Conservation (phyloP, 2,113 vertebrate species). For the Danio rerio region DNA sequence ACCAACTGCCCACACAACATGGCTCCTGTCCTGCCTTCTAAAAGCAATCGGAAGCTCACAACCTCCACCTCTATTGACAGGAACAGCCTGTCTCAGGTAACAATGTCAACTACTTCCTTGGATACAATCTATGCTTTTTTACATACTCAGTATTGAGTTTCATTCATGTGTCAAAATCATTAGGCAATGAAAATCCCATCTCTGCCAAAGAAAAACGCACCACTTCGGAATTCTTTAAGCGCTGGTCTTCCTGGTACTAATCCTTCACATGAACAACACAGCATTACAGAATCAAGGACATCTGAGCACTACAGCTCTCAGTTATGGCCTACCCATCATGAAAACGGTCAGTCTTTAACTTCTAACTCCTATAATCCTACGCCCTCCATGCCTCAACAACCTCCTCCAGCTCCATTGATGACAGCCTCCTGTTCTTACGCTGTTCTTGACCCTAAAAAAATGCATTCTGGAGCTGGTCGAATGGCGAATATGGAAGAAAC, state of each 20-base stretch:
- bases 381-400: background rate
- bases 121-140: background rate
- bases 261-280: background rate
- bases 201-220: slow-evolving; percentile 17
- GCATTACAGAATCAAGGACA: background rate
- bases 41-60: slow-evolving; percentile 49
- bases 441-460: background rate
- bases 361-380: background rate
- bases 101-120: background rate
- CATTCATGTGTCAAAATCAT: background rate
- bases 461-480: background rate
- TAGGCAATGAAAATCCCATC: background rate
- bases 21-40: slow-evolving; percentile 57
- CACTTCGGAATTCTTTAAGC: slow-evolving; percentile 40
- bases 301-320: background rate
- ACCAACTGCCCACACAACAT: background rate
- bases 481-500: background rate
- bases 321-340: slow-evolving; percentile 46
- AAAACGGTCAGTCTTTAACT: background rate
- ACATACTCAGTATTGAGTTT: background rate
- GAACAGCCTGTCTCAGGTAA: slow-evolving; percentile 35
- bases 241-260: background rate
- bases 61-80: slow-evolving; percentile 42
- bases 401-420: background rate
- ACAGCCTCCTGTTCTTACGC: slow-evolving; percentile 9